These are phyloP conservation scores for Cervus canadensis DNA, from an alignment of 2,113 vertebrate species.

Conservation along the genomic window DNA sequence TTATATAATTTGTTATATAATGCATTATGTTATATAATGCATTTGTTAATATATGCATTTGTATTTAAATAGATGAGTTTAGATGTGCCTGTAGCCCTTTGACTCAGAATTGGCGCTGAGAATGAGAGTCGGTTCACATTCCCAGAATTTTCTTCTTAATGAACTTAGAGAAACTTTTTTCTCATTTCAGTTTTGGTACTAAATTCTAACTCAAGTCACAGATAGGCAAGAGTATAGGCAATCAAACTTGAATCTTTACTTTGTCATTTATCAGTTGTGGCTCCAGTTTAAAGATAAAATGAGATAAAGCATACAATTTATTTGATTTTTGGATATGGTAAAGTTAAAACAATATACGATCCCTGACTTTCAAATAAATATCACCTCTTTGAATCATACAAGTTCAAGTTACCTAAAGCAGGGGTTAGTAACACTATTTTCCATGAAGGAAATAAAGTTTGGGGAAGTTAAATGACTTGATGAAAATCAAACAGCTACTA, in stretches of 20 bases:
- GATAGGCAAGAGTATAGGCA: not conserved
- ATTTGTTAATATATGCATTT: not conserved
- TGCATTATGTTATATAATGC: too few relatives aligned
- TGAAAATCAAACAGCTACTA: not conserved
- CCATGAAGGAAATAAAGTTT: not conserved
- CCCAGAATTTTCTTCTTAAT: not conserved
- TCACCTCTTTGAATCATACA: not conserved
- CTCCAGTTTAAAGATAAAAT: not conserved
- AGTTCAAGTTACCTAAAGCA: not conserved
- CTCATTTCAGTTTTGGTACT: not conserved
- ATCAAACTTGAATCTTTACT: not conserved
- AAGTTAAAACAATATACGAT: not conserved
- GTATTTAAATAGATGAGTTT: not conserved
- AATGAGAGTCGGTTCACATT: not conserved
- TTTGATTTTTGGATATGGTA: not conserved
- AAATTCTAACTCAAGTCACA: not conserved
- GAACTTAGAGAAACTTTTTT: not conserved
- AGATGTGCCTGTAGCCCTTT: not conserved
- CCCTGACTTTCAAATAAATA: not conserved
- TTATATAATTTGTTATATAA: not conserved
- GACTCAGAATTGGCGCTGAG: not conserved
- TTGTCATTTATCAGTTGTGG: not conserved
- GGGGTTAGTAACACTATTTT: not conserved
- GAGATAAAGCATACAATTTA: not conserved
- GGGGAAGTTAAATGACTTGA: not conserved